Evolutionary conservation across 2,888 invertebrate species (phyloP).

Genomic region (Melieria picta): DNA sequence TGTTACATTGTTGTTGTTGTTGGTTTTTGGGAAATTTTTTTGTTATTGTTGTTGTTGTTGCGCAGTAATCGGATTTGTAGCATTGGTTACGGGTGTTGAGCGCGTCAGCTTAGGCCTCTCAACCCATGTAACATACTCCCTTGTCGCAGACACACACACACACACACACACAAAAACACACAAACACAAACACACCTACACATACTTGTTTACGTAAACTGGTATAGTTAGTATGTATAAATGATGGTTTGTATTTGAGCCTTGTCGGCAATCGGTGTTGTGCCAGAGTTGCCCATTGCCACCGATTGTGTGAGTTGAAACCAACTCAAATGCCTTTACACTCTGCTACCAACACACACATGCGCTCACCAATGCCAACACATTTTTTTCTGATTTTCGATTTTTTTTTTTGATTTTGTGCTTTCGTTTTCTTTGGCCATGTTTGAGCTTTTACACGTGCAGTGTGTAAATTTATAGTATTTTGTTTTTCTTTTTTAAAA

Average conservation of each 20-base stretch:
- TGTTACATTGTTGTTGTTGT: neutral
- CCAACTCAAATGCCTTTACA: no score
- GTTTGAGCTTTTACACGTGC: no score
- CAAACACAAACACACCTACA: neutral
- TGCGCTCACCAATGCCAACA: neutral
- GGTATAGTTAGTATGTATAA: no score
- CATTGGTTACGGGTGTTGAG: slow-evolving; percentile 20
- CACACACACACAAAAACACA: slow-evolving; percentile 13
- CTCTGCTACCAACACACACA: neutral
- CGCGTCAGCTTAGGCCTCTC: no score
- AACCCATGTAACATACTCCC: neutral
- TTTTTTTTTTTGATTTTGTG: neutral
- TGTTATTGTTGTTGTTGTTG: slow-evolving; percentile 22
- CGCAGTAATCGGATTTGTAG: slow-evolving; percentile 29
- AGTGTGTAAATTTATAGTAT: no score
- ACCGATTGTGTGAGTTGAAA: no score
- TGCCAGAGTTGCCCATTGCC: no score
- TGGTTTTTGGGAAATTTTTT: neutral
- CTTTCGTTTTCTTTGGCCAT: neutral
- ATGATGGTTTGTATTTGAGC: no score
- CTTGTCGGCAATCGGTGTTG: no score
- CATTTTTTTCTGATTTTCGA: neutral
- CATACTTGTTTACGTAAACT: neutral
- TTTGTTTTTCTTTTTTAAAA: no score
- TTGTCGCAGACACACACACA: slow-evolving; percentile 19